Evolutionary conservation across 2,113 vertebrate genomes (phyloP).

Genomic region (Miniopterus natalensis): DNA sequence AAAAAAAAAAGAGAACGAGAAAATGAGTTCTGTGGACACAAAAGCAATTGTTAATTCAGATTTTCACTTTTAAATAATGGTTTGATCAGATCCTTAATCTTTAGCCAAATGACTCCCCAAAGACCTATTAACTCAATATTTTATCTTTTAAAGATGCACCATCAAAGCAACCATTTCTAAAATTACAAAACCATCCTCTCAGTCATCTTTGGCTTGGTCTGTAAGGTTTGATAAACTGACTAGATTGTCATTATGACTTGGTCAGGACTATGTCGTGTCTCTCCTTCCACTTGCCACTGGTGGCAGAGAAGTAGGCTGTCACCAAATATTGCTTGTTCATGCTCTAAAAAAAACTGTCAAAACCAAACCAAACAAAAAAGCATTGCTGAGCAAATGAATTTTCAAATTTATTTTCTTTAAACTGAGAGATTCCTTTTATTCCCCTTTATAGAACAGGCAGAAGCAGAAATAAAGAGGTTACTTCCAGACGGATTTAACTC

Average conservation of each 20-base stretch:
- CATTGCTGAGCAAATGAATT: background rate
- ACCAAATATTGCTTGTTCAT: background rate
- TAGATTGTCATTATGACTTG: background rate
- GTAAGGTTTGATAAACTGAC: background rate
- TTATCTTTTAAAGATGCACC: slow-evolving; percentile 65
- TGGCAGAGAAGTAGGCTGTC: background rate
- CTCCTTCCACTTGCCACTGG: background rate
- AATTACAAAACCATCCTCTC: slow-evolving; percentile 7
- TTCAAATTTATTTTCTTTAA: background rate
- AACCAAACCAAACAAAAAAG: background rate
- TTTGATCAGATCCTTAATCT: slow-evolving; percentile 53
- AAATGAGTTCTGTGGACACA: background rate
- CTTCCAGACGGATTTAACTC: background rate
- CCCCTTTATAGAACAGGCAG: background rate
- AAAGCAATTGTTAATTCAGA: slow-evolving; percentile 16
- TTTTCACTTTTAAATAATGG: slow-evolving; percentile 68
- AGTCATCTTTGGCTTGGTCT: background rate
- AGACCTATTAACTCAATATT: slow-evolving; percentile 43
- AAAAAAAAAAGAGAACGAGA: background rate
- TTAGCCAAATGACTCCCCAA: slow-evolving; percentile 39
- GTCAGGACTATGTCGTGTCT: background rate
- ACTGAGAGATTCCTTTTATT: background rate
- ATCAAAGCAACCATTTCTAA: slow-evolving; percentile 36
- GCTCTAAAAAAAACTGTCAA: background rate
- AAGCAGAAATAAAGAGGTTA: background rate